Evolutionary conservation across 2,113 vertebrate genomes (phyloP).

Genomic region (Phycodurus eques): DNA sequence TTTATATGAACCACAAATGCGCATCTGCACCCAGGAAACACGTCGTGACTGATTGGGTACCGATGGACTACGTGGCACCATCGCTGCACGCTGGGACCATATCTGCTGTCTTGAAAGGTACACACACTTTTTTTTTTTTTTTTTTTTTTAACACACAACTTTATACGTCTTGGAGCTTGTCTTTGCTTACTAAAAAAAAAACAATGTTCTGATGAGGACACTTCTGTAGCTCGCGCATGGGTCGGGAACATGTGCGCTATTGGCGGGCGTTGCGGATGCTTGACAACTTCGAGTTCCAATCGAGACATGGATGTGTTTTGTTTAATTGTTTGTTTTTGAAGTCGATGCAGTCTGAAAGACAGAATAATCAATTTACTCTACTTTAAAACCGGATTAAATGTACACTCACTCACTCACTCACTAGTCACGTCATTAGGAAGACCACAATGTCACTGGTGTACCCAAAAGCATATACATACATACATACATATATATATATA

Average conservation of each 20-base stretch:
- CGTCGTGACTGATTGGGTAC: not conserved
- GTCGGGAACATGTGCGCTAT: not conserved
- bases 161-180: slow-evolving; percentile 1
- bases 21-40: not conserved
- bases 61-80: not conserved
- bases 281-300: not conserved
- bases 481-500: too few species aligned
- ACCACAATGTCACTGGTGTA: not conserved
- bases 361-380: not conserved
- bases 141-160: too few species aligned
- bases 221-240: not conserved
- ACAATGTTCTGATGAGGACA: not conserved
- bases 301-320: not conserved
- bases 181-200: not conserved
- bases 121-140: not conserved
- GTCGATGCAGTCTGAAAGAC: not conserved
- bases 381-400: too few species aligned
- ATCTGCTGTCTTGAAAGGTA: slow-evolving; percentile 19
- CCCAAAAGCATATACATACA: too few species aligned
- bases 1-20: not conserved
- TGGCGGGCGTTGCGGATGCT: not conserved
- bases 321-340: not conserved
- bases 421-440: not conserved
- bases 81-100: not conserved
- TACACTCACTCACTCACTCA: not conserved